A percentile compares a stretch with the other conserved stretches of the same genome.
phyloP scores from a whole-genome alignment of 2,797 vertebrate species.

The Schizopygopsis malacanthus region DNA sequence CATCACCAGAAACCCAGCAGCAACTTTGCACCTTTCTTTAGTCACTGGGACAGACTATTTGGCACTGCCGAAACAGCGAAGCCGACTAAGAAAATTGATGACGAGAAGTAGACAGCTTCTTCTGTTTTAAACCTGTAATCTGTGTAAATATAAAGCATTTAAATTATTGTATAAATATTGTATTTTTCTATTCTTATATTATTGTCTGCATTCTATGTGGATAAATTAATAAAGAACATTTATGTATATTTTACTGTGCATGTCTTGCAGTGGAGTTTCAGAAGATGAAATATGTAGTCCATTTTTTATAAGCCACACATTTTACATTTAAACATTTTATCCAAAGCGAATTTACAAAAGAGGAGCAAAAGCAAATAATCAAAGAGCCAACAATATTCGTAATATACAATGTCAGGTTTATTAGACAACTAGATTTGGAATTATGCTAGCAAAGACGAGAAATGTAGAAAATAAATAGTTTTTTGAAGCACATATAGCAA shows the following conservation, averaged over 20 bases:
- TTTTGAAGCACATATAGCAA: background rate
- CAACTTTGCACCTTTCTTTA: conserved; percentile 82
- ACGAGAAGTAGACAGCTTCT: background rate
- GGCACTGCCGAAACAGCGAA: conserved; percentile 68
- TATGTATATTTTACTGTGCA: background rate
- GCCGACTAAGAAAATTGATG: conserved; percentile 37
- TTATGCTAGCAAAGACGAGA: no score
- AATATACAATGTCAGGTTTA: background rate
- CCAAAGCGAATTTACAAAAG: no score
- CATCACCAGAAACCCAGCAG: conserved; percentile 80
- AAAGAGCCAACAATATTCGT: background rate
- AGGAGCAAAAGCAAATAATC: no score
- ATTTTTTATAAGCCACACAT: background rate
- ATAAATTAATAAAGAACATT: background rate
- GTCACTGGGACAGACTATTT: conserved; percentile 80
- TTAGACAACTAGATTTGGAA: background rate
- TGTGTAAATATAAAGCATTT: conserved; percentile 24
- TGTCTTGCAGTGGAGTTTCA: background rate
- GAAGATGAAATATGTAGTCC: background rate
- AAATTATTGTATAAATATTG: background rate
- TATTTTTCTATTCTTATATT: conserved; percentile 14
- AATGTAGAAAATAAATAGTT: no score
- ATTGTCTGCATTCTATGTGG: background rate
- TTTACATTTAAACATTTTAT: background rate
- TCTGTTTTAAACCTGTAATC: background rate